Evolutionary conservation across 2,113 vertebrate species (phyloP).

Genomic region (Etheostoma cragini): DNA sequence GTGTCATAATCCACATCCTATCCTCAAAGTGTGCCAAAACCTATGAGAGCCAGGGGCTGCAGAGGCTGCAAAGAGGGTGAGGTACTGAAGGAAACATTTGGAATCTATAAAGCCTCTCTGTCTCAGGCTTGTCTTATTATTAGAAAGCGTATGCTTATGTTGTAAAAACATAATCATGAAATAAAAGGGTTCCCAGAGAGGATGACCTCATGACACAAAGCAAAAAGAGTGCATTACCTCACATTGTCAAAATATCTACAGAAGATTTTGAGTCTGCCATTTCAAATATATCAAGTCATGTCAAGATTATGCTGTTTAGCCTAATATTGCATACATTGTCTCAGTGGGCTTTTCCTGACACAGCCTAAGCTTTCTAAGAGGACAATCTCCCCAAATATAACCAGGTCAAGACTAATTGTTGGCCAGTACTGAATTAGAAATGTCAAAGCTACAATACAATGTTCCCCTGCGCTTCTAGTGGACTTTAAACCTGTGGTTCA

Average conservation of each 20-base stretch:
- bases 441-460: constrained; percentile 17
- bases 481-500: background rate
- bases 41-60: background rate
- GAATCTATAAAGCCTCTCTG: constrained; percentile 37
- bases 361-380: background rate
- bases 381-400: background rate
- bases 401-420: background rate
- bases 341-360: constrained; percentile 2
- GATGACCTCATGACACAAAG: constrained; percentile 5
- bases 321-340: background rate
- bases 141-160: too few relatives aligned
- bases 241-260: constrained; percentile 16
- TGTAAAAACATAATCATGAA: constrained; percentile 9
- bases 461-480: background rate
- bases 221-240: background rate
- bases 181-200: constrained; percentile 8
- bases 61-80: background rate
- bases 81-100: constrained; percentile 35
- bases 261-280: constrained; percentile 3
- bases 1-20: background rate
- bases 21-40: background rate
- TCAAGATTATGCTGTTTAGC: background rate
- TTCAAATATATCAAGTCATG: constrained; percentile 13
- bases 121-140: too few relatives aligned
- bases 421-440: constrained; percentile 6